These are phyloP conservation scores for Volucella bombylans DNA, from an alignment of 2,888 invertebrate genomes.

Conservation along the genomic window DNA sequence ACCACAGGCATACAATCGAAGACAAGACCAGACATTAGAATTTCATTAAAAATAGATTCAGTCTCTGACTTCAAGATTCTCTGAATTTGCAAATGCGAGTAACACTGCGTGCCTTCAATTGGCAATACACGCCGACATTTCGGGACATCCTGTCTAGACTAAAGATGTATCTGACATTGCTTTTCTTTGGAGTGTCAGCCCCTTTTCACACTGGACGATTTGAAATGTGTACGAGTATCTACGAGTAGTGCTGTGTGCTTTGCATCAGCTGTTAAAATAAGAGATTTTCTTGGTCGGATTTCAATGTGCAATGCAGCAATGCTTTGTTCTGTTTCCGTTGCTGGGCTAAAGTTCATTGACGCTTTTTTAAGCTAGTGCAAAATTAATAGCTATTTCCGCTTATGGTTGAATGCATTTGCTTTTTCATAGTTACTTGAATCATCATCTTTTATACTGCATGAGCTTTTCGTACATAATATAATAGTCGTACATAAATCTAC, in stretches of 20 bases:
- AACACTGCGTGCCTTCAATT: conserved; percentile 13
- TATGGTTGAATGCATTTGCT: conserved; percentile 23
- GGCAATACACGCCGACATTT: conserved; percentile 56
- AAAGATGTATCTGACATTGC: conserved; percentile 62
- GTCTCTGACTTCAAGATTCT: conserved; percentile 40
- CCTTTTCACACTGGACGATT: conserved; percentile 38
- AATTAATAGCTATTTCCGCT: conserved; percentile 39
- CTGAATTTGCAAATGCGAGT: conserved; percentile 51
- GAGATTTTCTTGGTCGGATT: conserved; percentile 38
- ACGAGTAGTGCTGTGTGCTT: conserved; percentile 35
- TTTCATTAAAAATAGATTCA: conserved; percentile 63
- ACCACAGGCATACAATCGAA: conserved; percentile 10
- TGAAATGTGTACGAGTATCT: not conserved
- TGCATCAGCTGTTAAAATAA: conserved; percentile 66
- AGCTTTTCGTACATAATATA: not conserved
- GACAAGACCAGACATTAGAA: conserved; percentile 28
- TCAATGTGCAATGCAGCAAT: conserved; percentile 36
- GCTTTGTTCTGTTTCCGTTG: conserved; percentile 19
- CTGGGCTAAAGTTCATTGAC: conserved; percentile 54
- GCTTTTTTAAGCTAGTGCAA: conserved; percentile 31
- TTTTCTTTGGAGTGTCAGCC: conserved; percentile 62
- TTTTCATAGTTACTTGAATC: conserved; percentile 33
- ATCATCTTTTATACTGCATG: conserved; percentile 28
- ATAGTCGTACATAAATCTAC: no score
- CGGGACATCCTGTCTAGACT: conserved; percentile 73